Base-by-base conservation (phyloP, 2,113 vertebrate species). In the Dicaeum eximium region DNA sequence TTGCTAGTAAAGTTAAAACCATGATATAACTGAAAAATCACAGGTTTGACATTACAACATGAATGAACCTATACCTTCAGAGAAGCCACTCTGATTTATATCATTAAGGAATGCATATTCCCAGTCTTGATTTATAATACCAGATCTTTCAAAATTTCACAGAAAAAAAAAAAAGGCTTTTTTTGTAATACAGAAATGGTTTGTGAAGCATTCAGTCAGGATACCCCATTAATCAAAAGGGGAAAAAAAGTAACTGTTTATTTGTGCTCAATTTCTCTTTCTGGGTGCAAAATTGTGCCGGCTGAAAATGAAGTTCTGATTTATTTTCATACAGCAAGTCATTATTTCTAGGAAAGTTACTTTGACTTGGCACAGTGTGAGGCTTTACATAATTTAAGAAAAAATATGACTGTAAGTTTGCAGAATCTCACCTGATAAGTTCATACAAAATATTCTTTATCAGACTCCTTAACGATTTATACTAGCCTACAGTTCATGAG, bases 391-490 rank as follows among this genome's bases (percentile, higher is more conserved):
- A 79, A 90, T 66, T 80, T 61, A 58, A 45, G 42, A 78, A 82
- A 82, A 92, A 80, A 47, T 69, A 57, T n/a, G 30, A 83, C 30
- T 54, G 12, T 61, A 80, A 80, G 25, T 71, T 35, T 80, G 19
- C 27, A 61, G 53, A 61, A 62, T 35, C 37, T 57, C 35, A 47
- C 23, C 40, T 88, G n/a, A 15, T 73, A 61, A 54, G 15, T 72
- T 71, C 23, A 61, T 45, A 47, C 14, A n/a, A 88, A 84, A 57
- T 61, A 47, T 40, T 79, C 27, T 47, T 60, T 79, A 62, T 50
- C 25, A 57, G 37, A 38, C 40, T 89, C 20, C 15, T 61, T 74
- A 73, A 57, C 86, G 31, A 74, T 94, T 97, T 91, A 72, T 80
- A 80, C 13, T 56, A 77, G 17, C 18, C 37, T 93, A 45, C 16